Percentiles rank a stretch among this genome's conserved stretches.
phyloP scores from a whole-genome alignment of 2,113 vertebrate genomes.

The Ameiurus melas region DNA sequence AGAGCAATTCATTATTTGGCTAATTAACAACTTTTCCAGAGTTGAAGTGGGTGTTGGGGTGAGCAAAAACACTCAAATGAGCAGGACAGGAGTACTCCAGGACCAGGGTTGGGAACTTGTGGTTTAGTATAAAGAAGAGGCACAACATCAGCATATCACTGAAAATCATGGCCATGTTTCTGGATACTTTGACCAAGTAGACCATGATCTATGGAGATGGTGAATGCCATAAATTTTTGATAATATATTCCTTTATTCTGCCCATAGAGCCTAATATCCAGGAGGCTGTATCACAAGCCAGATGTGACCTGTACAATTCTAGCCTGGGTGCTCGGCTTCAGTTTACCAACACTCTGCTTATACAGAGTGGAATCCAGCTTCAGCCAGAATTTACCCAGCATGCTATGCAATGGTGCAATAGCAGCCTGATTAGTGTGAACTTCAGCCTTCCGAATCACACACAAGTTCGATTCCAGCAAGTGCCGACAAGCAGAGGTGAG shows the following conservation, averaged over 20 bases:
- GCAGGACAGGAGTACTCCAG: neutral
- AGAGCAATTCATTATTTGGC: neutral
- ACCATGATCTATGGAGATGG: neutral
- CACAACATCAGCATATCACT: neutral
- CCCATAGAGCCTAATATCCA: conserved; percentile 73
- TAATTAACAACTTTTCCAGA: neutral
- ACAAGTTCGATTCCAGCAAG: conserved; percentile 47
- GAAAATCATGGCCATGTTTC: neutral
- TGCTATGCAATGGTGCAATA: conserved; percentile 74
- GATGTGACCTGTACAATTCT: conserved; percentile 59
- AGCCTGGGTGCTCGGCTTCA: conserved; percentile 67
- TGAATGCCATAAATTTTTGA: neutral
- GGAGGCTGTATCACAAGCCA: conserved; percentile 62
- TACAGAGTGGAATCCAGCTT: conserved; percentile 69
- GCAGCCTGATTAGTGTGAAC: conserved; percentile 74
- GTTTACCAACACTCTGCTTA: conserved; percentile 77
- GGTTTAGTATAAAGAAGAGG: neutral
- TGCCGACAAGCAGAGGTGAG: conserved; percentile 64
- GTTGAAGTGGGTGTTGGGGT: neutral
- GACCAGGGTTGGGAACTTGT: neutral
- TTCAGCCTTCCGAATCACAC: conserved; percentile 68
- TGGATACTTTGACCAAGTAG: neutral
- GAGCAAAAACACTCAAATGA: neutral
- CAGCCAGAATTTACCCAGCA: conserved; percentile 69
- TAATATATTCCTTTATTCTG: neutral